Conservation (phyloP, 2,888 invertebrate genomes). For the Drosophila paranaensis region DNA sequence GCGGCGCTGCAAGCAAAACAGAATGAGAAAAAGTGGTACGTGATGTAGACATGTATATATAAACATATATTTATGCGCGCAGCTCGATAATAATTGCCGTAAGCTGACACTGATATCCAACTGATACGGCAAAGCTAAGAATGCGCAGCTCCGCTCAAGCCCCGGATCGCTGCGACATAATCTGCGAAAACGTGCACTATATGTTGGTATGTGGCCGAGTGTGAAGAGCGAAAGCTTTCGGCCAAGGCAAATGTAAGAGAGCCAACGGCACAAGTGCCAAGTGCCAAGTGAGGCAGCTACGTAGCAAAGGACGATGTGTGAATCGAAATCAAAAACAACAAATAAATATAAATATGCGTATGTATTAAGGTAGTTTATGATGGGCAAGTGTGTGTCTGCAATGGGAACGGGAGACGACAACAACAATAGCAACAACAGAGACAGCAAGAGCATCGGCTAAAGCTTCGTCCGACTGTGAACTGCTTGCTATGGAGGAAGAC, state of each 20-base stretch:
- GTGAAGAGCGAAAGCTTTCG: slow-evolving; percentile 48
- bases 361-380: slow-evolving; percentile 2
- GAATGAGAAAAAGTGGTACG: slow-evolving; percentile 12
- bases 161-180: slow-evolving; percentile 49
- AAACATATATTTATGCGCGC: slow-evolving; percentile 4
- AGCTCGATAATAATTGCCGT: slow-evolving; percentile 16
- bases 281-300: slow-evolving; percentile 33
- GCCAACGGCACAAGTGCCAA: slow-evolving; percentile 24
- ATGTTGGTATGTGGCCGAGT: slow-evolving; percentile 3
- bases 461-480: slow-evolving; percentile 40
- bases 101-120: slow-evolving; percentile 41
- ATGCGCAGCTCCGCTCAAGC: slow-evolving; percentile 37
- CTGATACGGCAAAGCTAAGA: slow-evolving; percentile 51
- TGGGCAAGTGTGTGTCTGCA: slow-evolving; percentile 3
- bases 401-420: slow-evolving; percentile 23
- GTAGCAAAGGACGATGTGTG: slow-evolving; percentile 51
- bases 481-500: slow-evolving; percentile 17
- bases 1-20: slow-evolving; percentile 22
- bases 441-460: slow-evolving; percentile 31
- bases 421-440: slow-evolving; percentile 6
- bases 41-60: slow-evolving; percentile 11
- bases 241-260: slow-evolving; percentile 12
- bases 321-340: slow-evolving; percentile 38
- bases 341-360: slow-evolving; percentile 32
- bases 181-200: slow-evolving; percentile 59